Conservation (phyloP, 2,888 invertebrate species). For the Ypsolopha sequella region DNA sequence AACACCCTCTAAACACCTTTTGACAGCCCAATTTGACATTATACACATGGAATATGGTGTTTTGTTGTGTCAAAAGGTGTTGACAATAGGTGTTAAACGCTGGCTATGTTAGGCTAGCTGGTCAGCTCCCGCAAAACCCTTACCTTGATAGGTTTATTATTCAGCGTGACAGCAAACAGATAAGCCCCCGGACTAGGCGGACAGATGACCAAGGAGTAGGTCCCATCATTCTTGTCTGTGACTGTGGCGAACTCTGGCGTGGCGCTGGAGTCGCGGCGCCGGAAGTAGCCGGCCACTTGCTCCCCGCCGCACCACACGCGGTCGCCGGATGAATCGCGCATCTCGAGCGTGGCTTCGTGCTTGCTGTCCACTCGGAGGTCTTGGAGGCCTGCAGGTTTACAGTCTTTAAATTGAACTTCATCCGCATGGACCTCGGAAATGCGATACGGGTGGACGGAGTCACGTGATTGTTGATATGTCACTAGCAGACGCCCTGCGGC, state of each 20-base stretch:
- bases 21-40: too few relatives aligned
- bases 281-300: slow-evolving; percentile 66
- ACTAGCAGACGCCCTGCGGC: too few relatives aligned
- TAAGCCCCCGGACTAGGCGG: slow-evolving; percentile 76
- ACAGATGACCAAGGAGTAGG: slow-evolving; percentile 71
- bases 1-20: too few relatives aligned
- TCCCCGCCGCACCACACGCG: slow-evolving; percentile 78
- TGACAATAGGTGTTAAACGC: too few relatives aligned
- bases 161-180: slow-evolving; percentile 71
- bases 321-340: slow-evolving; percentile 73
- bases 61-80: too few relatives aligned
- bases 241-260: slow-evolving; percentile 62
- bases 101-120: too few relatives aligned
- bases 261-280: slow-evolving; percentile 47
- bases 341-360: slow-evolving; percentile 71
- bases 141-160: slow-evolving; percentile 77
- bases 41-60: too few relatives aligned
- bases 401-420: too few relatives aligned
- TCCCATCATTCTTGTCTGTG: slow-evolving; percentile 74
- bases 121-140: slow-evolving; percentile 2
- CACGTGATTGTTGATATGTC: too few relatives aligned
- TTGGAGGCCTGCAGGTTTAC: slow-evolving; percentile 47
- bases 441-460: too few relatives aligned
- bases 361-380: slow-evolving; percentile 74
- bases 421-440: too few relatives aligned